A percentile compares a stretch with the other conserved stretches of the same genome.
Evolutionary conservation across 2,113 vertebrate genomes (phyloP).

Genomic region (Carassius carassius): DNA sequence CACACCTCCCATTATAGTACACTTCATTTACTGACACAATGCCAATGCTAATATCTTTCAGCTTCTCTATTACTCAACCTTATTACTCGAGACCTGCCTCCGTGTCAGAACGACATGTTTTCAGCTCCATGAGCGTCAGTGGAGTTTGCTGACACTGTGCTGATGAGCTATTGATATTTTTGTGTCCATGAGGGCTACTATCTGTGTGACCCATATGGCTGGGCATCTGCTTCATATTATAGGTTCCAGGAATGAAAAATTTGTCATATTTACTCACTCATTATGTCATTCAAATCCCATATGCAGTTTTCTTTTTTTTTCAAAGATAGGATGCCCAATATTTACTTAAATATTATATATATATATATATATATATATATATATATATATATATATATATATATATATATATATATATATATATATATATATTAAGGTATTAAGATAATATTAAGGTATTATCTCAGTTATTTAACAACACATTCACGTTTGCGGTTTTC

Average conservation of each 20-base stretch:
- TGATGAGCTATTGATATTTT: slow-evolving; percentile 8
- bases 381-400: no score
- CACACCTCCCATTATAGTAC: slow-evolving; percentile 46
- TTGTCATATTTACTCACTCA: background rate
- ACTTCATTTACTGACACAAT: slow-evolving; percentile 43
- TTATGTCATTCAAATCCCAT: background rate
- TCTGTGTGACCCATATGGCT: background rate
- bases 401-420: no score
- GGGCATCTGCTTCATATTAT: slow-evolving; percentile 9
- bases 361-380: no score
- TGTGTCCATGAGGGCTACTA: background rate
- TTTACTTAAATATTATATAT: no score
- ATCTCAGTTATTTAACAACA: no score
- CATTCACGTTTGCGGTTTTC: no score
- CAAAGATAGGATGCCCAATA: no score
- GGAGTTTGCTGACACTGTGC: background rate
- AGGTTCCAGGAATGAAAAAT: background rate
- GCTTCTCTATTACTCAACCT: slow-evolving; percentile 36
- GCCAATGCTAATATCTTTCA: slow-evolving; percentile 23
- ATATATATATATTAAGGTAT: no score
- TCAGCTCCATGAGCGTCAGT: background rate
- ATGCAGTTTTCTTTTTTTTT: background rate
- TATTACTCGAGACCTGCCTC: background rate
- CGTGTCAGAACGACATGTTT: background rate
- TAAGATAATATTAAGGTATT: no score